Conservation (phyloP, 2,888 invertebrate species). For the Hirtodrosophila alboralis region DNA sequence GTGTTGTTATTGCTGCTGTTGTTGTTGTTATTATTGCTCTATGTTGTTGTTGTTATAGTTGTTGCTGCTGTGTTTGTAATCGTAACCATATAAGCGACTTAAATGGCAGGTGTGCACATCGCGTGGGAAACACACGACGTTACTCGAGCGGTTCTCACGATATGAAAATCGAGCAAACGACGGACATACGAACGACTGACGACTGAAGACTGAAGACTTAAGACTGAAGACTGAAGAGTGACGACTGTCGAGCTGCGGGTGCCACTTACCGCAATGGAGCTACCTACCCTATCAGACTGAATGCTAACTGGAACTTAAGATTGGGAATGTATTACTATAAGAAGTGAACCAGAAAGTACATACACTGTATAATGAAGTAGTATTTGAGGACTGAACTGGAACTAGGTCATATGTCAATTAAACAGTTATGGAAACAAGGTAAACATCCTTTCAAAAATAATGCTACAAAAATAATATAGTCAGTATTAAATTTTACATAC, state of each 20-base stretch:
- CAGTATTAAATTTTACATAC: too few relatives aligned
- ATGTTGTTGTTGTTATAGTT: conserved; percentile 21
- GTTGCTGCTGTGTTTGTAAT: conserved; percentile 60
- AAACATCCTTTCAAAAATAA: too few relatives aligned
- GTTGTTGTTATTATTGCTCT: too few relatives aligned
- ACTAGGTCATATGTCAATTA: conserved; percentile 14
- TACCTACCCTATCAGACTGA: conserved; percentile 30
- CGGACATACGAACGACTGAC: conserved; percentile 31
- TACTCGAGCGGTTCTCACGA: conserved; percentile 84
- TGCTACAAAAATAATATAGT: too few relatives aligned
- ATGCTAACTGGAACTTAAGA: conserved; percentile 38
- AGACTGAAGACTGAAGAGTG: conserved; percentile 25
- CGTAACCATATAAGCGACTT: conserved; percentile 79
- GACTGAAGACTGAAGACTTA: conserved; percentile 22
- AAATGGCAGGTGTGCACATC: conserved; percentile 84
- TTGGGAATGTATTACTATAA: conserved; percentile 4
- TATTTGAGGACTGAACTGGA: conserved; percentile 5
- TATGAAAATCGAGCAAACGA: conserved; percentile 82
- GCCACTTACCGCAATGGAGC: conserved; percentile 42
- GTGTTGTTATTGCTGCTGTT: conserved; percentile 44
- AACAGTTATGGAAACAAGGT: too few relatives aligned
- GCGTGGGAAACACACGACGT: conserved; percentile 85
- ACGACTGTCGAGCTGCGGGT: conserved; percentile 43
- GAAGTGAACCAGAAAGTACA: conserved; percentile 23
- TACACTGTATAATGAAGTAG: conserved; percentile 13